Evolutionary conservation across 2,888 invertebrate species (phyloP).

Genomic region (Gandaritis pyraliata): DNA sequence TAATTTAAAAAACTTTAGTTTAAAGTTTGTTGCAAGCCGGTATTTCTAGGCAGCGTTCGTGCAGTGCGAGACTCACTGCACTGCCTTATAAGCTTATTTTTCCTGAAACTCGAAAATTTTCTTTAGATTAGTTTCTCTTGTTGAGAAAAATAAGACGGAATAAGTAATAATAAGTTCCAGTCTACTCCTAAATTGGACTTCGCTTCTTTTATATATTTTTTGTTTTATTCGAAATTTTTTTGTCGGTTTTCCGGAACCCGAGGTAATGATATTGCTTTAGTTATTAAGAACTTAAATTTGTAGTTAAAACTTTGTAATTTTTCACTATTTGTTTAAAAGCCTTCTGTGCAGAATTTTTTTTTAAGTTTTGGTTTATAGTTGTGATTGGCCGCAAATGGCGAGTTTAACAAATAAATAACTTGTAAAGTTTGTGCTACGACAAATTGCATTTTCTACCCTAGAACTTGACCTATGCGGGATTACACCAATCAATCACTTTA

Average conservation of each 20-base stretch:
- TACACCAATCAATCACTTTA: too few species aligned
- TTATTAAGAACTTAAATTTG: constrained; percentile 61
- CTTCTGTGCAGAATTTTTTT: background rate
- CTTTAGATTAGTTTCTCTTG: constrained; percentile 84
- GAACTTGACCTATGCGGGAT: too few species aligned
- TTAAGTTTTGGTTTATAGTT: background rate
- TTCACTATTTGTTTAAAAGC: constrained; percentile 33
- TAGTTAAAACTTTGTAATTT: constrained; percentile 62
- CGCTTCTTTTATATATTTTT: constrained; percentile 45
- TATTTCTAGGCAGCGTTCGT: constrained; percentile 72
- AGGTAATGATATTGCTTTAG: constrained; percentile 57
- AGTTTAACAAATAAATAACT: too few species aligned
- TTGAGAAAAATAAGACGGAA: constrained; percentile 78
- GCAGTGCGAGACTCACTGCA: constrained; percentile 74
- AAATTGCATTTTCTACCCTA: too few species aligned
- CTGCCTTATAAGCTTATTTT: constrained; percentile 83
- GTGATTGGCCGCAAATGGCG: background rate
- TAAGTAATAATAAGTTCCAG: constrained; percentile 78
- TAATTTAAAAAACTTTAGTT: constrained; percentile 74
- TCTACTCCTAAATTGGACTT: constrained; percentile 76
- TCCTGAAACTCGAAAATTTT: constrained; percentile 80
- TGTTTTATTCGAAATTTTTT: constrained; percentile 60
- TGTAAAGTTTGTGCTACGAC: too few species aligned
- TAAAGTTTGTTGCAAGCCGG: constrained; percentile 76
- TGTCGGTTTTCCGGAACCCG: constrained; percentile 48